These are phyloP conservation scores for Caenorhabditis uteleia DNA, from an alignment of 2,888 invertebrate species.

Conservation along the genomic window DNA sequence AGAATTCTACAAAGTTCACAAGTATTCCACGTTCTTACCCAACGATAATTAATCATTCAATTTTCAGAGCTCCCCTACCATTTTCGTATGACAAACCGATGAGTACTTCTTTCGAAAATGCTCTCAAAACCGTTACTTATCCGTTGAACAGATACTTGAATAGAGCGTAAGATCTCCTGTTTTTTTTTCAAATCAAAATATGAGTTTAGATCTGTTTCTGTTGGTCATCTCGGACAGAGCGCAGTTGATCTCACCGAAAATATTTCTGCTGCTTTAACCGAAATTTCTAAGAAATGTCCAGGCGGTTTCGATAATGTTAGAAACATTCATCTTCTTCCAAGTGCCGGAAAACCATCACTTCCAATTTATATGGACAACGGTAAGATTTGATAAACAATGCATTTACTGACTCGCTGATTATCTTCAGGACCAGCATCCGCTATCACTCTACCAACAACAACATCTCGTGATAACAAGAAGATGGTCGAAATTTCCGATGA, in stretches of 20 bases:
- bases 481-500: constrained; percentile 44
- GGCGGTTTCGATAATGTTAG: constrained; percentile 63
- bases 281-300: constrained; percentile 46
- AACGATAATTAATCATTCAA: background rate
- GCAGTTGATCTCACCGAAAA: constrained; percentile 52
- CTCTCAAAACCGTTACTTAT: constrained; percentile 25
- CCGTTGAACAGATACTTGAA: constrained; percentile 38
- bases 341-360: constrained; percentile 36
- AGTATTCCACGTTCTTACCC: constrained; percentile 3
- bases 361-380: constrained; percentile 60
- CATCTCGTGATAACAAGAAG: constrained; percentile 20
- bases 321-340: constrained; percentile 44
- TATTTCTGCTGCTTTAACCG: constrained; percentile 36
- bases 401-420: background rate
- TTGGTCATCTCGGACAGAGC: constrained; percentile 54
- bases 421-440: constrained; percentile 36
- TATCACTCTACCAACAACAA: constrained; percentile 23
- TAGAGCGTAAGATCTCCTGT: constrained; percentile 28
- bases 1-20: constrained; percentile 70
- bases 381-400: background rate
- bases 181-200: background rate
- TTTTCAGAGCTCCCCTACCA: constrained; percentile 40
- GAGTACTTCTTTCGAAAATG: constrained; percentile 29
- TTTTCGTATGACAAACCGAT: constrained; percentile 47
- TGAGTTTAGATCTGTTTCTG: constrained; percentile 30